Evolutionary conservation across 2,797 vertebrate genomes (phyloP).

Genomic region (Microctenopoma steveboyesi): DNA sequence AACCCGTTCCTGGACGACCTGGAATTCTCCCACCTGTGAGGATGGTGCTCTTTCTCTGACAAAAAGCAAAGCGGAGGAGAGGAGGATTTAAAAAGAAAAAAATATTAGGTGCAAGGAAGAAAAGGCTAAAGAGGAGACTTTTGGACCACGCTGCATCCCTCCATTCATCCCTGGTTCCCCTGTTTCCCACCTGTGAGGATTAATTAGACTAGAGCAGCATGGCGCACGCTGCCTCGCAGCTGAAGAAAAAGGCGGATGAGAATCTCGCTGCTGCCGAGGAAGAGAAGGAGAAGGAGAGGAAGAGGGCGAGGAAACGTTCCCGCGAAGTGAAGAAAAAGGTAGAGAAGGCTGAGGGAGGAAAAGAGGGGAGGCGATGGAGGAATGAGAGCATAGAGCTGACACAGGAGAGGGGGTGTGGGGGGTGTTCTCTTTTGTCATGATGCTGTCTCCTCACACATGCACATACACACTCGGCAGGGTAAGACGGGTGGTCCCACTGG

Average conservation of each 20-base stretch:
- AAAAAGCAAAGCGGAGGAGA: conserved; percentile 20
- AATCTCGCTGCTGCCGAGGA: conserved; percentile 91
- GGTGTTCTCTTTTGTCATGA: conserved; percentile 69
- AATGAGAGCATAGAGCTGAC: conserved; percentile 16
- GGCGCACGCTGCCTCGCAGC: conserved; percentile 98
- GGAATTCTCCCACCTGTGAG: conserved; percentile 53
- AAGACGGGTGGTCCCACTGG: conserved; percentile 57
- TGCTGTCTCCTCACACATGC: conserved; percentile 43
- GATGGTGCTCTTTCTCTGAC: conserved; percentile 30
- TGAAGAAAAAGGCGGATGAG: conserved; percentile 97
- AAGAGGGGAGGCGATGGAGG: conserved; percentile 19
- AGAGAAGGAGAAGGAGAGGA: conserved; percentile 92
- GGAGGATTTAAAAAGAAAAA: conserved; percentile 29
- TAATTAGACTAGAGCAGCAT: conserved; percentile 86
- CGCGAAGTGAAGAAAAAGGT: conserved; percentile 98
- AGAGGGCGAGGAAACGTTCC: conserved; percentile 87
- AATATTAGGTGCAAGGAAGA: conserved; percentile 37
- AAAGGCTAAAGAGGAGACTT: conserved; percentile 40
- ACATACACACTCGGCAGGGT: conserved; percentile 33
- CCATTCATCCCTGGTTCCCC: conserved; percentile 9
- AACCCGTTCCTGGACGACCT: conserved; percentile 18
- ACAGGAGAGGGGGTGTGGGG: neutral
- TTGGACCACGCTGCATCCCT: conserved; percentile 21
- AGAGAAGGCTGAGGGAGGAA: conserved; percentile 56
- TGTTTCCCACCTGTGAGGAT: conserved; percentile 81